Evolutionary conservation across 1,140 invertebrate species (phyloP).

Genomic region (Argopecten irradians): DNA sequence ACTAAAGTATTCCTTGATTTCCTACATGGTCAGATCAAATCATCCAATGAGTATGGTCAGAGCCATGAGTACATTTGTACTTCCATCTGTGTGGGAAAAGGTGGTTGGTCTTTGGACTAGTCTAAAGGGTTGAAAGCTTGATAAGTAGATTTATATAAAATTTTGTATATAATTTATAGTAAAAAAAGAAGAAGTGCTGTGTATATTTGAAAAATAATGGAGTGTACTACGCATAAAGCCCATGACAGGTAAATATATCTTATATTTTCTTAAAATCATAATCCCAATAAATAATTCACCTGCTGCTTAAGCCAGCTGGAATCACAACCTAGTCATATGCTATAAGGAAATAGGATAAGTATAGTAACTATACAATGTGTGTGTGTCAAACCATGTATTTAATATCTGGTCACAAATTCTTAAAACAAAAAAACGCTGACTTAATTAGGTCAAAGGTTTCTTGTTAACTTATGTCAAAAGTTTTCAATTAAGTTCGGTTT

Average conservation of each 20-base stretch:
- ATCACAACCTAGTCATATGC: conserved; percentile 4
- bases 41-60: background rate
- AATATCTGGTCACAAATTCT: too few species aligned
- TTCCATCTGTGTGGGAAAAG: background rate
- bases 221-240: background rate
- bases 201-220: background rate
- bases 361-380: too few species aligned
- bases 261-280: background rate
- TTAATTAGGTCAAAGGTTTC: too few species aligned
- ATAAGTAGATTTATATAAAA: background rate
- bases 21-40: background rate
- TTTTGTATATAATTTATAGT: background rate
- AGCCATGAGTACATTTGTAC: background rate
- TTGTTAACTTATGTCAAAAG: too few species aligned
- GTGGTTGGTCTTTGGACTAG: background rate
- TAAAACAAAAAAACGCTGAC: too few species aligned
- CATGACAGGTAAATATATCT: background rate
- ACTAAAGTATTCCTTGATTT: too few species aligned
- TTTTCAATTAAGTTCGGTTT: too few species aligned
- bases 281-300: background rate
- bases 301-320: background rate
- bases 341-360: background rate
- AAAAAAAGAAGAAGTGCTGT: background rate
- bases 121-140: background rate
- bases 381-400: too few species aligned